A percentile compares a stretch with the other conserved stretches of the same genome.
These are phyloP conservation scores for Sebastes minor DNA, from an alignment of 2,797 vertebrate genomes.

Conservation along the genomic window DNA sequence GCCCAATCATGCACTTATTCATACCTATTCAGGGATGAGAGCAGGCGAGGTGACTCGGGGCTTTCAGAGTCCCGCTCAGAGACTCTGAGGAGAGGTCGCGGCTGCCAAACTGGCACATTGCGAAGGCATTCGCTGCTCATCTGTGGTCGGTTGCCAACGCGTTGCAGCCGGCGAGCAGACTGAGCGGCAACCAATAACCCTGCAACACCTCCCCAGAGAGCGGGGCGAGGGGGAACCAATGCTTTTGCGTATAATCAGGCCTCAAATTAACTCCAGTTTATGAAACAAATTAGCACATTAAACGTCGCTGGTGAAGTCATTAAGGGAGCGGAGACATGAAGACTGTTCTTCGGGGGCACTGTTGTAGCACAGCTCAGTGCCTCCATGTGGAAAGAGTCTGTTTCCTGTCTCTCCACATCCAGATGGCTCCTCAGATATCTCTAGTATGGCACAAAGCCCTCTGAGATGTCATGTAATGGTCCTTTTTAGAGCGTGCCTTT, in stretches of 20 bases:
- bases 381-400: not conserved
- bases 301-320: conserved; percentile 28
- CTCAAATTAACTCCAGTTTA: conserved; percentile 61
- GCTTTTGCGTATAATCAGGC: conserved; percentile 57
- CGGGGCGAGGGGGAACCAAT: not conserved
- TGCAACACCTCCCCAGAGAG: conserved; percentile 24
- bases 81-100: not conserved
- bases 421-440: conserved; percentile 4
- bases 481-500: not conserved
- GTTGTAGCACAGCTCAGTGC: not conserved
- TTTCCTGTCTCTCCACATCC: not conserved
- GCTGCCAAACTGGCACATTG: not conserved
- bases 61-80: not conserved
- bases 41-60: not conserved
- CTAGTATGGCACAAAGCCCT: not conserved
- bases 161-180: not conserved
- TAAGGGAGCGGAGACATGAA: conserved; percentile 9
- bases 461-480: not conserved
- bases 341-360: conserved; percentile 2
- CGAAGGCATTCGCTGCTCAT: conserved; percentile 7
- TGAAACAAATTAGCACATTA: conserved; percentile 56
- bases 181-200: conserved; percentile 11
- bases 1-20: not conserved
- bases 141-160: conserved; percentile 6
- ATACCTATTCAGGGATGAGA: not conserved